Evolutionary conservation across 2,888 invertebrate species (phyloP).

Genomic region (Bunonema sp.): DNA sequence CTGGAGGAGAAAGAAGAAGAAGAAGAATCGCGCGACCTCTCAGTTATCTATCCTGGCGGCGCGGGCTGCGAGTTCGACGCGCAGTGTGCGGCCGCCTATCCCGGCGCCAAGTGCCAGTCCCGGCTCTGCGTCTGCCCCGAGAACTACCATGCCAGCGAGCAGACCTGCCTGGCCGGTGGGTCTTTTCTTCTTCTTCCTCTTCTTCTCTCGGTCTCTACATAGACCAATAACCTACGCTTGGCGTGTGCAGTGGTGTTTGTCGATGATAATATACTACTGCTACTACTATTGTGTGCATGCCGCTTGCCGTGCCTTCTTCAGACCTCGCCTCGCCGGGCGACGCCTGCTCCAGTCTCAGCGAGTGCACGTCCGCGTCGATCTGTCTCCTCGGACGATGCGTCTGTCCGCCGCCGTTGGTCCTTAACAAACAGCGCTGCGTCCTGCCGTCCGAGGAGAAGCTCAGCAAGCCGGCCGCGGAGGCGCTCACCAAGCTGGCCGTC

Average conservation of each 20-base stretch:
- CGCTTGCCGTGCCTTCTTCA: slow-evolving; percentile 1
- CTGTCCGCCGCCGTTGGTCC: slow-evolving; percentile 8
- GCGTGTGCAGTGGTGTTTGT: too few species aligned
- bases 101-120: slow-evolving; percentile 32
- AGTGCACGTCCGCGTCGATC: slow-evolving; percentile 12
- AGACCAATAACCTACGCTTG: background rate
- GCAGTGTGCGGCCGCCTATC: slow-evolving; percentile 39
- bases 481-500: background rate
- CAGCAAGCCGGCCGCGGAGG: background rate
- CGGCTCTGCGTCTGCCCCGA: slow-evolving; percentile 39
- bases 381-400: slow-evolving; percentile 9
- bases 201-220: slow-evolving; percentile 1
- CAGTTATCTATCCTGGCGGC: slow-evolving; percentile 44
- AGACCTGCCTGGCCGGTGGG: slow-evolving; percentile 42
- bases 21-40: too few species aligned
- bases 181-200: background rate
- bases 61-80: slow-evolving; percentile 35
- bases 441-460: slow-evolving; percentile 1
- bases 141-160: slow-evolving; percentile 36
- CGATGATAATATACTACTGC: too few species aligned
- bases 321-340: slow-evolving; percentile 11
- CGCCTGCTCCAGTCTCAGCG: slow-evolving; percentile 4
- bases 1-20: background rate
- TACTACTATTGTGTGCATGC: too few species aligned
- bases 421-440: slow-evolving; percentile 7